Evolutionary conservation across 1,140 invertebrate species (phyloP).

Genomic region (Heliothis subflexa): DNA sequence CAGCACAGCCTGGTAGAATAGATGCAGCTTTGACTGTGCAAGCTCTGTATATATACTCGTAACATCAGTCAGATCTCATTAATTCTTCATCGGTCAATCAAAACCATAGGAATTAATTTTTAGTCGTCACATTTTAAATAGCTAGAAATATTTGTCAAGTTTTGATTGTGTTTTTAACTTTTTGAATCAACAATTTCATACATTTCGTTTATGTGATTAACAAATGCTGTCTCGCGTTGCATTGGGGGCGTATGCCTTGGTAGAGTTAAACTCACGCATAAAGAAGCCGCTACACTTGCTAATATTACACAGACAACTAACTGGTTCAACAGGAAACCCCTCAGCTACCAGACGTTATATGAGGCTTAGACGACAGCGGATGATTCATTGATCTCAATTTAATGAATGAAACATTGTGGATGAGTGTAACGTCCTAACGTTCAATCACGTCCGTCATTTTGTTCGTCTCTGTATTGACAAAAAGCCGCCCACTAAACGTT

Average conservation of each 20-base stretch:
- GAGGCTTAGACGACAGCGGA: constrained; percentile 36
- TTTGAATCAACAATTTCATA: background rate
- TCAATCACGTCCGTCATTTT: constrained; percentile 44
- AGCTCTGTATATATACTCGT: constrained; percentile 36
- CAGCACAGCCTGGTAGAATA: constrained; percentile 57
- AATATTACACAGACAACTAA: constrained; percentile 35
- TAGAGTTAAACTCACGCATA: constrained; percentile 8
- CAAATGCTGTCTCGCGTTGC: background rate
- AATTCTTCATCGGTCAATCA: constrained; percentile 17
- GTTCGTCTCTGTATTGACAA: constrained; percentile 51
- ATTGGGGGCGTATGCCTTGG: background rate
- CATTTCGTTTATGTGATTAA: constrained; percentile 30
- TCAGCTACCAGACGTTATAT: constrained; percentile 19
- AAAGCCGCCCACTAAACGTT: constrained; percentile 57
- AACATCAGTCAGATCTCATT: constrained; percentile 2
- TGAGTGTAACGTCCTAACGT: constrained; percentile 61
- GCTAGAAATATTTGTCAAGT: background rate
- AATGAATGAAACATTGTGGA: constrained; percentile 56
- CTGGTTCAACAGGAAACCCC: constrained; percentile 23
- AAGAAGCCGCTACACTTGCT: constrained; percentile 28
- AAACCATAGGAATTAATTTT: background rate
- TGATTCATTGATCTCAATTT: constrained; percentile 65
- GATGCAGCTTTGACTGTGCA: constrained; percentile 50
- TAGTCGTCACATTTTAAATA: background rate
- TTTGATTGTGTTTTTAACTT: background rate